These are phyloP conservation scores for Xiphias gladius DNA, from an alignment of 2,113 vertebrate genomes.

Conservation along the genomic window DNA sequence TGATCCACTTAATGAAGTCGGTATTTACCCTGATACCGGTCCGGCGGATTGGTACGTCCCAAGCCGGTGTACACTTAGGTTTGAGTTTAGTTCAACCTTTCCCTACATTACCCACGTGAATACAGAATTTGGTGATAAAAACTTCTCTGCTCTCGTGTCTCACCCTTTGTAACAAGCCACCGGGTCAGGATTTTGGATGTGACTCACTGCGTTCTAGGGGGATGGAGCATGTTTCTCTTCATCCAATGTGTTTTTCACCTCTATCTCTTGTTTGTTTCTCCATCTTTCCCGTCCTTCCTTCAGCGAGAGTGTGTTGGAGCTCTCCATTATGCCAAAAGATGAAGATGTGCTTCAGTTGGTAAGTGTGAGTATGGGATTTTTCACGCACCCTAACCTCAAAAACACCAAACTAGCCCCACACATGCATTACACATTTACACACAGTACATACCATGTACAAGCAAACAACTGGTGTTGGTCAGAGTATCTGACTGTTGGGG, in stretches of 20 bases:
- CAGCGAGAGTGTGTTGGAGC: constrained; percentile 94
- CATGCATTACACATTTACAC: not conserved
- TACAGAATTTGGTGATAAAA: not conserved
- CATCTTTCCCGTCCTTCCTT: constrained; percentile 5
- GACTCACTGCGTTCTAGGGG: not conserved
- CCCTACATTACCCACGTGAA: not conserved
- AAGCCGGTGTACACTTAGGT: not conserved
- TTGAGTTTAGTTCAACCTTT: not conserved
- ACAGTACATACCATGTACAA: no score
- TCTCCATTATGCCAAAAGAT: constrained; percentile 98
- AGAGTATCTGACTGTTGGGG: constrained; percentile 24
- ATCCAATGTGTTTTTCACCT: not conserved
- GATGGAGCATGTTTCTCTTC: not conserved
- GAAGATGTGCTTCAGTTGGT: constrained; percentile 98
- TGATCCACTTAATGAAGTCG: not conserved
- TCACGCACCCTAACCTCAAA: constrained; percentile 24
- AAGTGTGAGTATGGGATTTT: constrained; percentile 81
- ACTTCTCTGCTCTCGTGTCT: not conserved
- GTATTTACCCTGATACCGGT: not conserved
- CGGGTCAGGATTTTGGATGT: not conserved
- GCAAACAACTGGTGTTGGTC: no score
- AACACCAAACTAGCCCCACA: not conserved
- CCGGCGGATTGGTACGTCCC: no score
- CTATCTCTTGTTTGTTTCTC: not conserved
- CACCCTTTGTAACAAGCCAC: not conserved